Evolutionary conservation across 2,797 vertebrate species (phyloP).

Genomic region (Siniperca obscura): DNA sequence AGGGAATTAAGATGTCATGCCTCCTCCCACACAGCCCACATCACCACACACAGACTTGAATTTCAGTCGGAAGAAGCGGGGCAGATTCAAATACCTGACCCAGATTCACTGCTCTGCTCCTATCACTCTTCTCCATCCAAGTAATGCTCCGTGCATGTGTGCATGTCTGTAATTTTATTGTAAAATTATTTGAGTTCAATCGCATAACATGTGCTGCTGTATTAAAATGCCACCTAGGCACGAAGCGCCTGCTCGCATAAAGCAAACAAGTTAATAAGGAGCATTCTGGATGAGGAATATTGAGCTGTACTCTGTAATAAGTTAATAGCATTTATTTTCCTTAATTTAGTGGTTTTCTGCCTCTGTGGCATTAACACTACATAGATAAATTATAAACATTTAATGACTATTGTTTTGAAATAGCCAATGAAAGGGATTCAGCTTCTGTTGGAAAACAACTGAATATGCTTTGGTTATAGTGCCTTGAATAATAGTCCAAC

Average conservation of each 20-base stretch:
- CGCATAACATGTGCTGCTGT: constrained; percentile 33
- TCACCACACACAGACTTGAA: constrained; percentile 36
- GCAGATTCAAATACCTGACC: constrained; percentile 64
- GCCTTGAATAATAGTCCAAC: background rate
- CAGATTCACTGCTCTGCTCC: constrained; percentile 53
- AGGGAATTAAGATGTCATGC: constrained; percentile 58
- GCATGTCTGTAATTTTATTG: constrained; percentile 31
- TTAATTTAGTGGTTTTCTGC: constrained; percentile 7
- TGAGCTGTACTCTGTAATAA: constrained; percentile 25
- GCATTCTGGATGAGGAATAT: constrained; percentile 12
- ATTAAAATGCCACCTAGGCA: constrained; percentile 57
- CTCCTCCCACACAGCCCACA: constrained; percentile 45
- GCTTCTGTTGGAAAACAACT: background rate
- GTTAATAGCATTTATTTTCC: constrained; percentile 32
- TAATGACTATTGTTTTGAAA: constrained; percentile 12
- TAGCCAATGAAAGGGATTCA: background rate
- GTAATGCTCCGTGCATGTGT: background rate
- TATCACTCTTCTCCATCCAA: constrained; percentile 6
- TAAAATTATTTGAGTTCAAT: constrained; percentile 61
- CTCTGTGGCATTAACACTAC: background rate
- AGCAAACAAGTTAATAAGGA: constrained; percentile 54
- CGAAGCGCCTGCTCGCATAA: constrained; percentile 27
- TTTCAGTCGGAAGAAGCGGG: constrained; percentile 42
- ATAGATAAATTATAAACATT: constrained; percentile 19
- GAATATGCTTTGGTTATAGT: background rate